A percentile compares a stretch with the other conserved stretches of the same genome.
phyloP scores from a whole-genome alignment of 2,888 invertebrate species.

The Cantharis rufa region DNA sequence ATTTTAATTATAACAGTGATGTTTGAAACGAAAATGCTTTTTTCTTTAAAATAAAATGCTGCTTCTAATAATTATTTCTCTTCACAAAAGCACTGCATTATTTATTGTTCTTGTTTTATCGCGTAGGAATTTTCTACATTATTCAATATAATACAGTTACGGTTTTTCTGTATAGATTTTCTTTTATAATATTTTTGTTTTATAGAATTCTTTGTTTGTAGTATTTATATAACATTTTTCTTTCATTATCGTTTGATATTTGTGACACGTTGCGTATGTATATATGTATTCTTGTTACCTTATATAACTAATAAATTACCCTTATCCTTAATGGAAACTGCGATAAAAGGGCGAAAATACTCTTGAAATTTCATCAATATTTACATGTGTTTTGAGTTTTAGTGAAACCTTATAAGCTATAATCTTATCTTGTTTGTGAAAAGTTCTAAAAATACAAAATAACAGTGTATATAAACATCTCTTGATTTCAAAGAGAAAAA shows the following conservation, averaged over 20 bases:
- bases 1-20: neutral
- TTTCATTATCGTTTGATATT: neutral
- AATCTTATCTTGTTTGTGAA: constrained; percentile 2
- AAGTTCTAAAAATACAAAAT: constrained; percentile 4
- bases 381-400: constrained; percentile 1
- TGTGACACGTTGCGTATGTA: neutral
- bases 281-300: neutral
- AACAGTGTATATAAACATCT: neutral
- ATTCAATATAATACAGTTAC: neutral
- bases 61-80: neutral
- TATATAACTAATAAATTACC: neutral
- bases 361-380: neutral
- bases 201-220: neutral
- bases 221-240: neutral
- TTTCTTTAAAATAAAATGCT: neutral
- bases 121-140: neutral
- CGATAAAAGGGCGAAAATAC: neutral
- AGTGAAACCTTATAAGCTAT: neutral
- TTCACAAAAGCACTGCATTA: neutral
- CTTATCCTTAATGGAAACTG: neutral
- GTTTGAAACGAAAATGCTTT: neutral
- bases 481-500: neutral
- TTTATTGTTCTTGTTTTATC: neutral
- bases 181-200: neutral
- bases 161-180: neutral